Evolutionary conservation across 2,113 vertebrate species (phyloP), one percentile per base, ranked within the genome.

Genomic region (Dromiciops gliroides): DNA sequence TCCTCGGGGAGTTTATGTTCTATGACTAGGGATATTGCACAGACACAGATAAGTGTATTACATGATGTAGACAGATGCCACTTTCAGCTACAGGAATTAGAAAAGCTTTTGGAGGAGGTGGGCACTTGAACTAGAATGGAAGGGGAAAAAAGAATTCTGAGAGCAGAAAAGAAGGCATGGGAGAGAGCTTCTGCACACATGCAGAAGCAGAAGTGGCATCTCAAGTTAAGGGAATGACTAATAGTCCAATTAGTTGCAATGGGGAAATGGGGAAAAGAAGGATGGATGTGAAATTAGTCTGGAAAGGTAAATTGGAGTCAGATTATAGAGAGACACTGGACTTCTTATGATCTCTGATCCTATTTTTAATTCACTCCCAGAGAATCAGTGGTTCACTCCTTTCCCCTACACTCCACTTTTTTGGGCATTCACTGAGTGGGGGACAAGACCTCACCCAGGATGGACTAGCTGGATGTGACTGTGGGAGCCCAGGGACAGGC

Each of bases 351-450:
- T 48, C 26, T 28, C 51, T 91, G 44, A 83, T 83, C n/a, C 5
- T 83, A 22, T 44, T 44, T 44, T 19, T 22, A 10, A 25, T 49
- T 37, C 91, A 37, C 31, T 47, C 48, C 2, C 95, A 99, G 99
- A 98, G 97, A 91, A 98, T 99, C 50, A 0, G 23, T 2, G 99
- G 97, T 5, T 50, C 95, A 44, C 83, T 88, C 1, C 8, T 99
- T 6, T 1, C 91, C 6, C 4, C 49, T 0, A 37, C 31, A 0
- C 97, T 99, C 19, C 98, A 97, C 90, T 98, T 99, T 92, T 99
- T 99, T 49, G 99, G 99, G 50, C 99, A 98, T 56, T 97, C 99
- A 11, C 89, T 99, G 53, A 97, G 98, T 1, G 99, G 99, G 8
- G 93, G 97, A 48, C 97, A 95, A 26, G 99, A 99, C 49, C 98